Conservation (phyloP, 2,113 vertebrate species). For the Eulemur rufifrons region DNA sequence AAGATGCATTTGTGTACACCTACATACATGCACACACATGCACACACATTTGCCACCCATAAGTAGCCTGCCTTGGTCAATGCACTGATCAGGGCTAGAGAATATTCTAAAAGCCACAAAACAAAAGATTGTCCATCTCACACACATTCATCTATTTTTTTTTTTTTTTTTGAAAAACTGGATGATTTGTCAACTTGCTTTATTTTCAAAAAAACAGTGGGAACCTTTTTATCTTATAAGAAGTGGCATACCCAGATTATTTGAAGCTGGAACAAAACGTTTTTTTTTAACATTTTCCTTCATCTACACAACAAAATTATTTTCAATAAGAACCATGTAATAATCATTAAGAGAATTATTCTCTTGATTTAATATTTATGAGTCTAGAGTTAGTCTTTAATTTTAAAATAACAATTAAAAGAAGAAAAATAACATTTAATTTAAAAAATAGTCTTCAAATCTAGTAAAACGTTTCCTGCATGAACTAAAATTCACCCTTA, state of each 20-base stretch:
- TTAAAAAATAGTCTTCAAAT: not conserved
- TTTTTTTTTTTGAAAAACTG: not conserved
- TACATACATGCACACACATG: not conserved
- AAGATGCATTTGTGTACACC: not conserved
- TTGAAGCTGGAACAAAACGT: not conserved
- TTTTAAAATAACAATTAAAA: not conserved
- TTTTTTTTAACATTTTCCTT: not conserved
- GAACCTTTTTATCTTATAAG: not conserved
- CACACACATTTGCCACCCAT: not conserved
- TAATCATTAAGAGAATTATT: not conserved
- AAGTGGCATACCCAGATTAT: not conserved
- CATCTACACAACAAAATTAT: not conserved
- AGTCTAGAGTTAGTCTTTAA: not conserved
- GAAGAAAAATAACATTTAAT: not conserved
- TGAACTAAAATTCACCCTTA: not conserved
- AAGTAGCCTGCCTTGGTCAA: not conserved
- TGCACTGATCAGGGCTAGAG: not conserved
- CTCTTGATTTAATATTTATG: not conserved
- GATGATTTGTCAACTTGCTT: not conserved
- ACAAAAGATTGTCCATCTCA: not conserved
- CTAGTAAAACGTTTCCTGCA: not conserved
- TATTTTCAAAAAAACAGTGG: not conserved
- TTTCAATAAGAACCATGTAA: not conserved
- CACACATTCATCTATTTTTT: not conserved
- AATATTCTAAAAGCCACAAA: not conserved